Percentiles rank a stretch among this genome's conserved stretches.
Conservation (phyloP, 2,797 vertebrate genomes). For the Karalla daura region DNA sequence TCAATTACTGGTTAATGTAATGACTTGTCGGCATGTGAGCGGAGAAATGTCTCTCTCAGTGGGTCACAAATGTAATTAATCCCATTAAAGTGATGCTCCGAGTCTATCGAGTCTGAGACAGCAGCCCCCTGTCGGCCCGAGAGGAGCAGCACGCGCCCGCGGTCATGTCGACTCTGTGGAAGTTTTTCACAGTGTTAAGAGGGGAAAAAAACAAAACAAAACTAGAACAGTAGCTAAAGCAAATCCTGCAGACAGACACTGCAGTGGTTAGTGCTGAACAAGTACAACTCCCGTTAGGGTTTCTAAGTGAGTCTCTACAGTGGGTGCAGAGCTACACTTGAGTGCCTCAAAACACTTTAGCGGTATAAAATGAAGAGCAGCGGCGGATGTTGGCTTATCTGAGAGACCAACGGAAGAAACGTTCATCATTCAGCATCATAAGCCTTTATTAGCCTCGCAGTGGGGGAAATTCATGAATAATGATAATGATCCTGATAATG, state of each 20-base stretch:
- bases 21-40: conserved; percentile 34
- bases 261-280: background rate
- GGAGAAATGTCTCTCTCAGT: conserved; percentile 27
- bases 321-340: background rate
- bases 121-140: background rate
- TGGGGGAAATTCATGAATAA: no score
- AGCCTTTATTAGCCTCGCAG: no score
- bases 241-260: no score
- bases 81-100: conserved; percentile 30
- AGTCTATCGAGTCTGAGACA: conserved; percentile 18
- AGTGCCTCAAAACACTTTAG: background rate
- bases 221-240: no score
- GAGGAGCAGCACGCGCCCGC: no score
- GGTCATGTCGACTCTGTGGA: no score
- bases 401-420: background rate
- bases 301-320: background rate
- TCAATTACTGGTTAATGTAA: conserved; percentile 40
- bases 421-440: no score
- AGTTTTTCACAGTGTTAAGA: no score
- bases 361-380: background rate
- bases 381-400: background rate
- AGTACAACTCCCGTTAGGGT: background rate
- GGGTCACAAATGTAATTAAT: conserved; percentile 40
- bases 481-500: no score
- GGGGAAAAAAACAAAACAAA: no score